Conservation (phyloP, 2,797 vertebrate genomes). For the Ctenopoma kingsleyae region DNA sequence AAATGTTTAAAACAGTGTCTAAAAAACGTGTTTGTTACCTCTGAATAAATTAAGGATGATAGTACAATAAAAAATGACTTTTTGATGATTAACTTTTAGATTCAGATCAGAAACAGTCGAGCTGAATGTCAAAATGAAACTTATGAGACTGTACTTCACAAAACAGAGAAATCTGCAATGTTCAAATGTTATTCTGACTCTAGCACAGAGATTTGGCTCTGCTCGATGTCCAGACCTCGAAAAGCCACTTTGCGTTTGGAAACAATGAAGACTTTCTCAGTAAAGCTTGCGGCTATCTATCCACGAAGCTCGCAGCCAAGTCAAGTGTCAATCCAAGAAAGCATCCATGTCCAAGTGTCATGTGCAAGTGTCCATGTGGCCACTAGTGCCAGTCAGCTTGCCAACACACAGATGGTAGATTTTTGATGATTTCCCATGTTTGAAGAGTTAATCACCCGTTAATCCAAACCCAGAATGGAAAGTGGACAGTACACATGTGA, state of each 20-base stretch:
- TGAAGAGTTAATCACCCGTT: slow-evolving; percentile 13
- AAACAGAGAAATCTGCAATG: slow-evolving; percentile 7
- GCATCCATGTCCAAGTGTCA: slow-evolving; percentile 13
- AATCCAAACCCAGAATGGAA: slow-evolving; percentile 3
- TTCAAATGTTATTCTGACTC: slow-evolving; percentile 7
- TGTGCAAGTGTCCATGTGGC: slow-evolving; percentile 60
- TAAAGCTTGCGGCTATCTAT: slow-evolving; percentile 20
- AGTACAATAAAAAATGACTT: neutral
- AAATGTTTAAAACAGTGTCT: neutral
- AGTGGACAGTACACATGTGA: neutral
- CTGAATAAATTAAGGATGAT: slow-evolving; percentile 10
- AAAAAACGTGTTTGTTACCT: neutral
- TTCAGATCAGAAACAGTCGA: neutral
- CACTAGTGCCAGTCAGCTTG: slow-evolving; percentile 27
- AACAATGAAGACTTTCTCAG: slow-evolving; percentile 52
- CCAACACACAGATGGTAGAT: slow-evolving; percentile 45
- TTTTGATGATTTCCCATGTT: slow-evolving; percentile 26
- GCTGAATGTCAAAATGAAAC: neutral
- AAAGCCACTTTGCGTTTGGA: slow-evolving; percentile 42
- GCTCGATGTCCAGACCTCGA: slow-evolving; percentile 37
- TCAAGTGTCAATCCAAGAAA: slow-evolving; percentile 62
- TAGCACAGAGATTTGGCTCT: slow-evolving; percentile 13
- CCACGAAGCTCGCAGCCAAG: slow-evolving; percentile 43
- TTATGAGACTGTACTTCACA: neutral
- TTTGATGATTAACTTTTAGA: neutral